phyloP scores from a whole-genome alignment of 2,888 invertebrate genomes.

The Pseudococcus viburni region DNA sequence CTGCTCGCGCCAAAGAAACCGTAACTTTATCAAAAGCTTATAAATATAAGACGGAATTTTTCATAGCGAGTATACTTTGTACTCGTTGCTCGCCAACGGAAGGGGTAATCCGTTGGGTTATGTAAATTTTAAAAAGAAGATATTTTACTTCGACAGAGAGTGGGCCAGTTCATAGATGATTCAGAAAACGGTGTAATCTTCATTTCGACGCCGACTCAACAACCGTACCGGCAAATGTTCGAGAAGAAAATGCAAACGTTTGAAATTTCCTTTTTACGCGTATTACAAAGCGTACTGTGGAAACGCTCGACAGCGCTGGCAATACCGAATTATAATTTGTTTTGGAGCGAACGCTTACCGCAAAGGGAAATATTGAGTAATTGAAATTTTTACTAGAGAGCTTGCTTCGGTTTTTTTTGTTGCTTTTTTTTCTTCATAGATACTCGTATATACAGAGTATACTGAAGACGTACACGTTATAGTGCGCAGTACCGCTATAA shows the following conservation, averaged over 20 bases:
- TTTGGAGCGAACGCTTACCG: constrained; percentile 31
- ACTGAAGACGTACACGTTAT: not conserved
- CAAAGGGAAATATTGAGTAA: constrained; percentile 47
- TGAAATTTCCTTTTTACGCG: constrained; percentile 50
- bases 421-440: not conserved
- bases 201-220: constrained; percentile 38
- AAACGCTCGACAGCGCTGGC: not conserved
- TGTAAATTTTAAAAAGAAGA: constrained; percentile 21
- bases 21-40: constrained; percentile 46
- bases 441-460: not conserved
- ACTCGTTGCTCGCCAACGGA: not conserved
- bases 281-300: constrained; percentile 39
- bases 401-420: not conserved
- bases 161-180: constrained; percentile 35
- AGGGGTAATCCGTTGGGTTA: constrained; percentile 44
- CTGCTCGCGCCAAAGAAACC: not conserved
- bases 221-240: constrained; percentile 44
- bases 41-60: constrained; percentile 51
- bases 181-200: constrained; percentile 53
- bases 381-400: constrained; percentile 45
- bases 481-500: not conserved
- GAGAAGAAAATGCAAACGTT: constrained; percentile 55
- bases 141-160: constrained; percentile 48
- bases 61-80: not conserved
- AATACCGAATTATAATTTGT: constrained; percentile 57